Percentiles rank a stretch among this genome's conserved stretches.
phyloP scores from a whole-genome alignment of 2,797 vertebrate genomes.

The Limosa lapponica region DNA sequence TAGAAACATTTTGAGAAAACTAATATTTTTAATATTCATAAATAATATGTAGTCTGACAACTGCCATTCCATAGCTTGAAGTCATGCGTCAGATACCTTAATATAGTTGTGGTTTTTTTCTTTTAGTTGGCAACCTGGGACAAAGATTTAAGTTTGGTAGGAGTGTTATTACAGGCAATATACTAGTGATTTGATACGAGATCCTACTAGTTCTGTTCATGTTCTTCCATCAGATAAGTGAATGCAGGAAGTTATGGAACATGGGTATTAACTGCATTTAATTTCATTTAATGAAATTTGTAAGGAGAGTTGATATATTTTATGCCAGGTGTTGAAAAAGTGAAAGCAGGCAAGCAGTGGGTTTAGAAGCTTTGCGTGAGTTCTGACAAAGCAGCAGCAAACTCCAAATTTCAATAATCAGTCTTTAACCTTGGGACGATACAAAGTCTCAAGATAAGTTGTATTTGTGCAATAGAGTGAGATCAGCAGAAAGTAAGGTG shows the following conservation, averaged over 20 bases:
- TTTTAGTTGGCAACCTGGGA: neutral
- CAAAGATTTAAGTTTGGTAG: neutral
- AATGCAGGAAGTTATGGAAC: neutral
- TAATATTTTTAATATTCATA: neutral
- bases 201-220: neutral
- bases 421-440: neutral
- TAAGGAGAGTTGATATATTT: neutral
- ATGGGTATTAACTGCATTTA: neutral
- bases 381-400: neutral
- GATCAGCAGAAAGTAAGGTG: neutral
- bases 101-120: accelerated
- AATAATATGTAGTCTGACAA: neutral
- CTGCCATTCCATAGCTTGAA: neutral
- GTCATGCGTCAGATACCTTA: neutral
- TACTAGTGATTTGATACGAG: neutral
- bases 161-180: neutral
- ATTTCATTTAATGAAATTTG: neutral
- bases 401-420: neutral
- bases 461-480: neutral
- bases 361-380: neutral
- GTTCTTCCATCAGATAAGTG: neutral
- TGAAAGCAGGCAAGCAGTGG: neutral
- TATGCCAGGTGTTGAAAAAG: neutral
- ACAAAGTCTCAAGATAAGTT: neutral
- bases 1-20: neutral